Conservation (phyloP, 2,113 vertebrate genomes). For the Heterocephalus glaber region DNA sequence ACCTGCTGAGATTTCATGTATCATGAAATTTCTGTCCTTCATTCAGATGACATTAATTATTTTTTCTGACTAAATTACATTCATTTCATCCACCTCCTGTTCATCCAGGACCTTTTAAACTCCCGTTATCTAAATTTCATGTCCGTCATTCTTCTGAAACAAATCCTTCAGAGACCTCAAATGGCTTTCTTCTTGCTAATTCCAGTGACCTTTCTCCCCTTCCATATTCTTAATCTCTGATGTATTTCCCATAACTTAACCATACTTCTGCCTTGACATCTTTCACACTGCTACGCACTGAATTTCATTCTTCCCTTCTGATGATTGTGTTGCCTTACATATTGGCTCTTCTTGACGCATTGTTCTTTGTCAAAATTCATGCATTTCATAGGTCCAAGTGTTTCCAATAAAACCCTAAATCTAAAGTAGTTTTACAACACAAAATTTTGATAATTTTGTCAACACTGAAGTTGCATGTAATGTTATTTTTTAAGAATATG, state of each 20-base stretch:
- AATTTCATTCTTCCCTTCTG: not conserved
- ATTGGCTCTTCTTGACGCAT: not conserved
- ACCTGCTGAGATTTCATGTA: not conserved
- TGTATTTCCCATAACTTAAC: not conserved
- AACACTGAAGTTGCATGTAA: not conserved
- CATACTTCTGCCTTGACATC: not conserved
- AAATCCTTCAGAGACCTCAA: not conserved
- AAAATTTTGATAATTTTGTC: not conserved
- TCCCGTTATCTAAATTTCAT: not conserved
- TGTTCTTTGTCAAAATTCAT: not conserved
- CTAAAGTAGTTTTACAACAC: not conserved
- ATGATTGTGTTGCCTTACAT: not conserved
- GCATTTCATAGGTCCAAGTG: not conserved
- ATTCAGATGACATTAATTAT: not conserved
- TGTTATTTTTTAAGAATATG: not conserved
- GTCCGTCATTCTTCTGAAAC: not conserved
- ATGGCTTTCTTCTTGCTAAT: conserved; percentile 44
- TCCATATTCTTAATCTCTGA: conserved; percentile 2
- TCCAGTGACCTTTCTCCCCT: not conserved
- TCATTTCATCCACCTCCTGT: not conserved
- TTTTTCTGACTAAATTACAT: not conserved
- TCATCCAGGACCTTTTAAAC: not conserved
- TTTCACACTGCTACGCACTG: not conserved
- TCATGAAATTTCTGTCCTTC: not conserved
- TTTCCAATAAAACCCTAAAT: not conserved